Evolutionary conservation across 2,113 vertebrate species (phyloP).

Genomic region (Cololabis saira): DNA sequence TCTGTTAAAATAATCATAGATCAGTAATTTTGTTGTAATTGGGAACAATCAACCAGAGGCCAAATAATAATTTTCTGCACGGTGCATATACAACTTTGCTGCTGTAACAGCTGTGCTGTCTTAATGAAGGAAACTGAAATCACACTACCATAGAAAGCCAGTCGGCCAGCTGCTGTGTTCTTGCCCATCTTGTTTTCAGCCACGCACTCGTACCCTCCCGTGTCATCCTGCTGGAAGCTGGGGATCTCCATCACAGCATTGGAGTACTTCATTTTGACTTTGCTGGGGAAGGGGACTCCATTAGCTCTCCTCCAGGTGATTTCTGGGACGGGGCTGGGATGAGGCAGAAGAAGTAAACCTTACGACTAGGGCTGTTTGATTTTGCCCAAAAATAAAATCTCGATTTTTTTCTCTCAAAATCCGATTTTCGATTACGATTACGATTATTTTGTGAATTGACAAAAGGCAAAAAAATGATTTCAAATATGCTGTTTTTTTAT

Average conservation of each 20-base stretch:
- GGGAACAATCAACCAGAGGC: neutral
- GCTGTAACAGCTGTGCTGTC: neutral
- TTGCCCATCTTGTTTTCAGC: slow-evolving; percentile 93
- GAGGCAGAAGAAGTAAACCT: slow-evolving; percentile 20
- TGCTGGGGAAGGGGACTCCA: slow-evolving; percentile 89
- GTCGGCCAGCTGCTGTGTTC: slow-evolving; percentile 89
- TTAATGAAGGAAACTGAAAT: slow-evolving; percentile 2
- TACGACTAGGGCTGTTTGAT: too few relatives aligned
- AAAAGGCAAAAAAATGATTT: too few relatives aligned
- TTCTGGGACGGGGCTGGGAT: slow-evolving; percentile 89
- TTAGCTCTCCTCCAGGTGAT: slow-evolving; percentile 94
- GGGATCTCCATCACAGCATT: slow-evolving; percentile 92
- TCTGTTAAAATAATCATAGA: too few relatives aligned
- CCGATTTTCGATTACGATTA: too few relatives aligned
- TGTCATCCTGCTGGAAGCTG: slow-evolving; percentile 93
- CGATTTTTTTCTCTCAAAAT: too few relatives aligned
- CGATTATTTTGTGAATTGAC: too few relatives aligned
- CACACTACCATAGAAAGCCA: slow-evolving; percentile 90
- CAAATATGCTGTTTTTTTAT: too few relatives aligned
- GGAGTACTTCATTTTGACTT: slow-evolving; percentile 90
- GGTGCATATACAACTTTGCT: neutral
- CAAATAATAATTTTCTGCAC: too few relatives aligned
- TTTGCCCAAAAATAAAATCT: too few relatives aligned
- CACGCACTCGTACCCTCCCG: slow-evolving; percentile 92
- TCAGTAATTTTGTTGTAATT: too few relatives aligned